Evolutionary conservation across 2,888 invertebrate species (phyloP), one percentile per base, ranked within the genome.

Genomic region (Sialis fuliginosa): DNA sequence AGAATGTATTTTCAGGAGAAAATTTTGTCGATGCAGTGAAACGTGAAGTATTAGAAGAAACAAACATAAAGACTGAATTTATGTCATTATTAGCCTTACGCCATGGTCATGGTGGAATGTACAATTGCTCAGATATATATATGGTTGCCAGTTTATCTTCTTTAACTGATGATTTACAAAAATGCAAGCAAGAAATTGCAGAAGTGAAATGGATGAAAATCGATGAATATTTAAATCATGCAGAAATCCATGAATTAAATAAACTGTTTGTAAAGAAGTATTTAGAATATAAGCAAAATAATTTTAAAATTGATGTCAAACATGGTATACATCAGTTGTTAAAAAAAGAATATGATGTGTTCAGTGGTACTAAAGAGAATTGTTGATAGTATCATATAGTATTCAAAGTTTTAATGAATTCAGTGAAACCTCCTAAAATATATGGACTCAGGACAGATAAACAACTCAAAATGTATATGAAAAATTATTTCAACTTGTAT

Each of bases 21-120:
- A 78, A 88, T 58, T 69, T 95, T 39, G 71, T 76, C 49, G 80
- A 81, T 55, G 89, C 91, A 9, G 89, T 81, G 0, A 72, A 79
- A 46, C 73, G 95, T 52, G 95, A 95, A 68, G 85, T 93, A 0
- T 68, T 74, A 46, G 95, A 95, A 68, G 95, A 95, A 68, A 95
- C 95, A 1, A 86, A 87, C 44, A 74, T 95, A 47, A 66, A 75
- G 53, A 71, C 85, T 1, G 71, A 76, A 55, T 93, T 89, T 62
- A 71, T 78, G 48, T 81, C 82, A 12, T 66, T 93, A 49, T 63
- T 92, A 2, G 75, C 80, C 42, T 70, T 90, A 43, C 72, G 91
- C 51, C 93, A 93, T 58, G 72, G 77, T 13, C 88, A 89, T 60
- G 68, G 73, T 33, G 77, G 77, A 47, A 75, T 75, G 60, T 90